Conservation (phyloP, 2,113 vertebrate species). For the Panthera uncia region DNA sequence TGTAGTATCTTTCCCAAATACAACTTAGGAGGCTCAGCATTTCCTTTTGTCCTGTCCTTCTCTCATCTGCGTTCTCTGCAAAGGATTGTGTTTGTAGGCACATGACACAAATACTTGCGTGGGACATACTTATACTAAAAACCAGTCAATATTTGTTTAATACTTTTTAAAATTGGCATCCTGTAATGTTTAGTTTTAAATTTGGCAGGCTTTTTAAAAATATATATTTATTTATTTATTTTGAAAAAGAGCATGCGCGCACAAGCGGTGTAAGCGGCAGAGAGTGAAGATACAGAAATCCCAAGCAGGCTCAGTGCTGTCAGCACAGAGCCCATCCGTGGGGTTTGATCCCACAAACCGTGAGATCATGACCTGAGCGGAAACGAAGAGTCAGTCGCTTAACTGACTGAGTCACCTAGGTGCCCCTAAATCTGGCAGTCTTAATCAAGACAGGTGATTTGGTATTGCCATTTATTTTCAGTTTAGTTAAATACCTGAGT, state of each 20-base stretch:
- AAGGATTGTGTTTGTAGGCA: conserved; percentile 20
- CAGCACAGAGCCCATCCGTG: too few species aligned
- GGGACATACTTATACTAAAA: not conserved
- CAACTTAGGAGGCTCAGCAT: not conserved
- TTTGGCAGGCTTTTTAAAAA: not conserved
- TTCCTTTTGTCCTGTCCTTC: not conserved
- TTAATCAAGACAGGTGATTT: conserved; percentile 1
- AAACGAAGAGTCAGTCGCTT: too few species aligned
- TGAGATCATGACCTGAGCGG: too few species aligned
- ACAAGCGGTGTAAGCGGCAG: too few species aligned
- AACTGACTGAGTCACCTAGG: too few species aligned
- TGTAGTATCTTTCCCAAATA: conserved; percentile 22
- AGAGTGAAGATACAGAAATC: too few species aligned
- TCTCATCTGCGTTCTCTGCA: not conserved
- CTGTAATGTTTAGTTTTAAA: conserved; percentile 47
- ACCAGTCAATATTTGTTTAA: not conserved
- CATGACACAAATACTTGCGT: not conserved
- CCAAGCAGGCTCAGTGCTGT: too few species aligned
- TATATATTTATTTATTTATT: too few species aligned
- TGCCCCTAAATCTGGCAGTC: not conserved
- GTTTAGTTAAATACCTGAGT: not conserved
- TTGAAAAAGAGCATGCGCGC: too few species aligned
- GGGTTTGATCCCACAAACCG: too few species aligned
- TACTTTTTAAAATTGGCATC: conserved; percentile 37
- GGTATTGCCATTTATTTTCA: not conserved